A percentile compares a stretch with the other conserved stretches of the same genome.
phyloP scores from a whole-genome alignment of 2,888 invertebrate species.

The Eulithis testata region DNA sequence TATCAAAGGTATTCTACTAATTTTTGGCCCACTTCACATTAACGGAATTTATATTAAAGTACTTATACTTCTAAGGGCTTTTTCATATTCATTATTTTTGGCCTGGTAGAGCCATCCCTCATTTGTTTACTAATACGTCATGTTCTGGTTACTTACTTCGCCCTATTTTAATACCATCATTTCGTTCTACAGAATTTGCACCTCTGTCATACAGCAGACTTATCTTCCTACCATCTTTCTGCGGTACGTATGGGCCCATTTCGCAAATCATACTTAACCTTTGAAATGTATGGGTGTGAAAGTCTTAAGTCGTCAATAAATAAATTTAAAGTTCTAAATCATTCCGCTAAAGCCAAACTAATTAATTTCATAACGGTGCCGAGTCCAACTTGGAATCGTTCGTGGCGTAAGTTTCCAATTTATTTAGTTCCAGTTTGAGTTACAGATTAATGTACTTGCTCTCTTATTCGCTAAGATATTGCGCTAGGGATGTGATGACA shows the following conservation, averaged over 20 bases:
- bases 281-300: neutral
- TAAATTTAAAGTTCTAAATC: constrained; percentile 11
- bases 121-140: too few relatives aligned
- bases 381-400: constrained; percentile 10
- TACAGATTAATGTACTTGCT: constrained; percentile 36
- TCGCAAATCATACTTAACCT: neutral
- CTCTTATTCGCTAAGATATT: neutral
- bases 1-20: too few relatives aligned
- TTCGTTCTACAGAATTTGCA: too few relatives aligned
- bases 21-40: too few relatives aligned
- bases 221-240: too few relatives aligned
- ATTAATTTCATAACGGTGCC: constrained; percentile 22
- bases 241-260: neutral
- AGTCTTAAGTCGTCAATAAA: constrained; percentile 7
- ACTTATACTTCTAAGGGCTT: too few relatives aligned
- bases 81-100: too few relatives aligned
- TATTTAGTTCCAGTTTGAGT: constrained; percentile 43
- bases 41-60: too few relatives aligned
- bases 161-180: too few relatives aligned
- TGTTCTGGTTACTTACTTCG: too few relatives aligned
- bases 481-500: neutral
- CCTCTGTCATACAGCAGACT: too few relatives aligned
- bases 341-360: constrained; percentile 13
- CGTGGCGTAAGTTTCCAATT: constrained; percentile 26
- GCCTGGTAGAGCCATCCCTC: too few relatives aligned